These are phyloP conservation scores for Cerastoderma edule DNA, from an alignment of 2,888 invertebrate species.

Conservation along the genomic window DNA sequence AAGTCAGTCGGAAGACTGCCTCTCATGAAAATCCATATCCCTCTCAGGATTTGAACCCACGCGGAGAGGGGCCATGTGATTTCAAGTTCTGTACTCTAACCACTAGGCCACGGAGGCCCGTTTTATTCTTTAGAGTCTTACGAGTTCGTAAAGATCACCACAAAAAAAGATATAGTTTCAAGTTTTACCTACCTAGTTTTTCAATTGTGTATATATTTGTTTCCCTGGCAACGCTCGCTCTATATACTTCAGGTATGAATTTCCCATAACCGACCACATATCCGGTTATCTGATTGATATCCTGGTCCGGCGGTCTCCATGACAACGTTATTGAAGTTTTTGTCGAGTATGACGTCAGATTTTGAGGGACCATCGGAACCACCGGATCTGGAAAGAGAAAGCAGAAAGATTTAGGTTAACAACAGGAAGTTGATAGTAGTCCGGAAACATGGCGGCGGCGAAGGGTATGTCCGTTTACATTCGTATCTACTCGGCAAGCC, in stretches of 20 bases:
- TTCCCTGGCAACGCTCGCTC: slow-evolving; percentile 52
- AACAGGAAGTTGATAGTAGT: too few relatives aligned
- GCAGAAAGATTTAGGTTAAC: too few relatives aligned
- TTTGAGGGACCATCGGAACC: slow-evolving; percentile 47
- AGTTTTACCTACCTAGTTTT: slow-evolving; percentile 62
- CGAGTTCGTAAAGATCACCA: neutral
- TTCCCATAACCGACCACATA: slow-evolving; percentile 72
- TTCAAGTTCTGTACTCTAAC: too few relatives aligned
- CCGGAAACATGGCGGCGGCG: too few relatives aligned
- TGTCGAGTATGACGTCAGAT: slow-evolving; percentile 41
- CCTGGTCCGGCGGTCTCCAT: slow-evolving; percentile 61
- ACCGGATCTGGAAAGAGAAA: slow-evolving; percentile 38
- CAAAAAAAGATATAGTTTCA: too few relatives aligned
- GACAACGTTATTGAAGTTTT: slow-evolving; percentile 38
- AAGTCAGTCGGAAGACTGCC: too few relatives aligned
- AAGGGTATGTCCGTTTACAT: too few relatives aligned
- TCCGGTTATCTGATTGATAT: slow-evolving; percentile 63
- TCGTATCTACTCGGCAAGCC: too few relatives aligned
- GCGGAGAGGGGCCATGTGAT: too few relatives aligned
- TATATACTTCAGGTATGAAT: slow-evolving; percentile 72
- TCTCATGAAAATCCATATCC: too few relatives aligned
- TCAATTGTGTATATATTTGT: slow-evolving; percentile 40
- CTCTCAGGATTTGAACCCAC: too few relatives aligned
- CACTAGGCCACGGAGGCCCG: too few relatives aligned
- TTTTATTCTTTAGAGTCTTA: neutral